phyloP scores from a whole-genome alignment of 2,797 vertebrate genomes.

The Remorina albescens region DNA sequence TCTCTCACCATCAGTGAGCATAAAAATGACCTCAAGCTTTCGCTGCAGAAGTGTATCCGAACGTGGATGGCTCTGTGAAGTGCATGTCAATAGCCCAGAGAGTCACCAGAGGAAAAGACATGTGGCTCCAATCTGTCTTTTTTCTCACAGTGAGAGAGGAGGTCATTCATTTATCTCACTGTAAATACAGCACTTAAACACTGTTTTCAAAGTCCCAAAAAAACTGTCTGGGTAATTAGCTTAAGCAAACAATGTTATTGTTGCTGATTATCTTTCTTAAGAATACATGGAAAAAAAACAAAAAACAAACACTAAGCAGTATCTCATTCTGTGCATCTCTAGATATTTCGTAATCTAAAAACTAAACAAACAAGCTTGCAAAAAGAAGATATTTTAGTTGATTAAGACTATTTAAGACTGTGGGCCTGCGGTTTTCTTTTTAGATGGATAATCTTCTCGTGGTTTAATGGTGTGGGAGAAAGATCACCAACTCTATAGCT shows the following conservation, averaged over 20 bases:
- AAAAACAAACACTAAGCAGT: constrained; percentile 21
- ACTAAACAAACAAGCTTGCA: not conserved
- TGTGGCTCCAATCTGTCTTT: constrained; percentile 78
- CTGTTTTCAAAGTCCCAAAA: constrained; percentile 50
- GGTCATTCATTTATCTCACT: constrained; percentile 76
- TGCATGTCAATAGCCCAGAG: constrained; percentile 78
- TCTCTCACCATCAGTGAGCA: constrained; percentile 57
- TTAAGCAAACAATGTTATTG: constrained; percentile 48
- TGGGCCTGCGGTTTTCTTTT: not conserved
- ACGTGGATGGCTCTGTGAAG: constrained; percentile 67
- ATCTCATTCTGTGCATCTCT: constrained; percentile 8
- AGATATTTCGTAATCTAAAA: constrained; percentile 1
- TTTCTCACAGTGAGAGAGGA: constrained; percentile 74
- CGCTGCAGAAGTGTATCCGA: constrained; percentile 44
- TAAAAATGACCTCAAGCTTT: constrained; percentile 57
- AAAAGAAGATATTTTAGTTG: constrained; percentile 4
- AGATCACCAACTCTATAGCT: no score
- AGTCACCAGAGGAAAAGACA: constrained; percentile 68
- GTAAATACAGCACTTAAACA: constrained; percentile 75
- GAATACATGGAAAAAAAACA: not conserved
- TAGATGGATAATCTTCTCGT: not conserved
- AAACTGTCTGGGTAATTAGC: constrained; percentile 55
- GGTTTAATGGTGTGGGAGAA: not conserved
- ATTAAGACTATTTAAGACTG: not conserved
- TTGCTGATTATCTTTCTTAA: constrained; percentile 22